Evolutionary conservation across 1,140 invertebrate genomes (phyloP).

Genomic region (Matsumurasca onukii): DNA sequence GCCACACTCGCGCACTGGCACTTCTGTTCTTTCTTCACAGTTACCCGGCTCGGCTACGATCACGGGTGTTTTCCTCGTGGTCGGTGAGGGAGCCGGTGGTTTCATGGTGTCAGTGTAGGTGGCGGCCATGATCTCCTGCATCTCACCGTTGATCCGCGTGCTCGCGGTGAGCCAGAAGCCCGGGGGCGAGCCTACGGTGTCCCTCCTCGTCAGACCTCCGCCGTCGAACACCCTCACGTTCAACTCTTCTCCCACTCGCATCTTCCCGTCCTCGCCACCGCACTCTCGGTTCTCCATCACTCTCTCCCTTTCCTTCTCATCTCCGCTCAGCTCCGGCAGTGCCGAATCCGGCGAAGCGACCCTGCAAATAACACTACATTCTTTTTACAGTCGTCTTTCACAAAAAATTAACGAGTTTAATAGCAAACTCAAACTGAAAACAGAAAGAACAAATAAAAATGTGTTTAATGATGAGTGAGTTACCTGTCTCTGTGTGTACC

Average conservation of each 20-base stretch:
- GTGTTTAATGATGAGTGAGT: not conserved
- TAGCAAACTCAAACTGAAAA: too few species aligned
- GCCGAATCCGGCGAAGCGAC: conserved; percentile 47
- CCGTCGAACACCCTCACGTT: conserved; percentile 57
- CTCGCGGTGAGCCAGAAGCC: conserved; percentile 2
- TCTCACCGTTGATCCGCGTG: conserved; percentile 4
- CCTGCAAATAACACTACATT: conserved; percentile 37
- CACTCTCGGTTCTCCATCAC: not conserved
- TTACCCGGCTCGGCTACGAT: not conserved
- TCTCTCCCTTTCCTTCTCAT: conserved; percentile 41
- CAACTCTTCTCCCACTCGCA: conserved; percentile 52
- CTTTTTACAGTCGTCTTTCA: conserved; percentile 10
- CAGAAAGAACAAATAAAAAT: not conserved
- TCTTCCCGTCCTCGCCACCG: conserved; percentile 39
- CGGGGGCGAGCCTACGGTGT: not conserved
- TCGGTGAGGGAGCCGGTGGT: not conserved
- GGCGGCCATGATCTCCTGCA: not conserved
- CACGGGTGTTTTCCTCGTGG: not conserved
- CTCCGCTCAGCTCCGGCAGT: conserved; percentile 51
- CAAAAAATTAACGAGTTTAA: conserved; percentile 12
- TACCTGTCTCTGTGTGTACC: conserved; percentile 35
- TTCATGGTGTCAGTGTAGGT: not conserved
- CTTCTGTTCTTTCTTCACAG: not conserved
- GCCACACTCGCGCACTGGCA: not conserved
- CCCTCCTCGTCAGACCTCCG: conserved; percentile 43